Conservation (phyloP, 2,113 vertebrate species). For the Dermatemys mawii region DNA sequence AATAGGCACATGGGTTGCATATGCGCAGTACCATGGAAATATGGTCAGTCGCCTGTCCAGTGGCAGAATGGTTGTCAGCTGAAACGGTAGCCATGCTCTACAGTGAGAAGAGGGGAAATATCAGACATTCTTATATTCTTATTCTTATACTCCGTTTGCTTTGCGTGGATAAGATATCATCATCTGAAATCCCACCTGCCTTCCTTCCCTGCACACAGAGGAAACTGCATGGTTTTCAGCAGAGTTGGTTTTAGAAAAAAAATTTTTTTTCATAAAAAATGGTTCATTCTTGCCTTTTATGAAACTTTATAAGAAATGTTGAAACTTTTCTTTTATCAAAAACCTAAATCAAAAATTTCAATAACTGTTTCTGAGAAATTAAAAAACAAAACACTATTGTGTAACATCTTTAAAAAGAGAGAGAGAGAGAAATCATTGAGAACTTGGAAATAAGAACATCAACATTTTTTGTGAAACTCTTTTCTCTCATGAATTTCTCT, state of each 20-base stretch:
- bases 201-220: rapidly evolving
- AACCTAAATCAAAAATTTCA: not conserved
- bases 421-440: not conserved
- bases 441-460: not conserved
- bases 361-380: not conserved
- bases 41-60: not conserved
- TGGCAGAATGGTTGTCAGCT: not conserved
- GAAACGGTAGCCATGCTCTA: not conserved
- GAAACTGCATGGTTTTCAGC: not conserved
- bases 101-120: not conserved
- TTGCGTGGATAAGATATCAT: not conserved
- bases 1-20: not conserved
- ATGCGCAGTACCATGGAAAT: not conserved
- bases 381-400: not conserved
- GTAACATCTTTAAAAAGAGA: not conserved
- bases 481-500: not conserved
- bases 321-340: not conserved
- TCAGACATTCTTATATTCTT: not conserved
- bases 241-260: not conserved
- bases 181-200: not conserved
- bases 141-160: not conserved
- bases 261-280: not conserved
- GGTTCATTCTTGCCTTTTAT: not conserved
- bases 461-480: not conserved
- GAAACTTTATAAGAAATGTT: not conserved